phyloP scores from a whole-genome alignment of 2,888 invertebrate genomes.

The Luffia ferchaultella region DNA sequence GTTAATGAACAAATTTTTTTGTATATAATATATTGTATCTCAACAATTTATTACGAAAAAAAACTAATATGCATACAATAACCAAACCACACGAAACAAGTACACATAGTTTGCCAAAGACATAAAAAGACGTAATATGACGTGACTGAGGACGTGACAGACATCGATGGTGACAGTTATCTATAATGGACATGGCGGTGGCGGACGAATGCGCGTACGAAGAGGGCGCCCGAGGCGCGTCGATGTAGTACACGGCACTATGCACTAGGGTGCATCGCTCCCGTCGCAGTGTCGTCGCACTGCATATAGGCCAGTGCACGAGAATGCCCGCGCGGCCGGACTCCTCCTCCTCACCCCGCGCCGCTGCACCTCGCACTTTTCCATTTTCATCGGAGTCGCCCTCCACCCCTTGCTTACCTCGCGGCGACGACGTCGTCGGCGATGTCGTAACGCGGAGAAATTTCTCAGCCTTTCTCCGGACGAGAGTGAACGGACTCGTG shows the following conservation, averaged over 20 bases:
- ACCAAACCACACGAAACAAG: too few relatives aligned
- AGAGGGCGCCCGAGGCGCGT: background rate
- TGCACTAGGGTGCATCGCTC: conserved; percentile 64
- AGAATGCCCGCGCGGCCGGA: conserved; percentile 46
- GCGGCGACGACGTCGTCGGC: conserved; percentile 25
- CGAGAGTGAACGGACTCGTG: conserved; percentile 7
- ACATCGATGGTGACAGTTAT: too few relatives aligned
- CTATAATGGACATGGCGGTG: background rate
- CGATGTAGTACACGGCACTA: conserved; percentile 47
- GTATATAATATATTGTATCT: too few relatives aligned
- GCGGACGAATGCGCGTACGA: background rate
- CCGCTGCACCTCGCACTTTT: conserved; percentile 55
- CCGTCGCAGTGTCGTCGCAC: conserved; percentile 63
- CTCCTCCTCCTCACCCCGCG: conserved; percentile 19
- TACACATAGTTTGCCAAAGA: too few relatives aligned
- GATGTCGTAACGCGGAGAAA: conserved; percentile 47
- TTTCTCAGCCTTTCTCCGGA: conserved; percentile 45
- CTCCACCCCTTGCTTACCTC: conserved; percentile 46
- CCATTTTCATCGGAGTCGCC: conserved; percentile 55
- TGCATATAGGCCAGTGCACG: conserved; percentile 67
- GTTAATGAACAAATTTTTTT: too few relatives aligned
- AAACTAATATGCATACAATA: too few relatives aligned
- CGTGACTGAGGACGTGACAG: too few relatives aligned
- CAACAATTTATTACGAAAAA: too few relatives aligned
- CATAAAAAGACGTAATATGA: too few relatives aligned